phyloP scores from a whole-genome alignment of 2,888 invertebrate species.

The Elaeidobius kamerunicus region DNA sequence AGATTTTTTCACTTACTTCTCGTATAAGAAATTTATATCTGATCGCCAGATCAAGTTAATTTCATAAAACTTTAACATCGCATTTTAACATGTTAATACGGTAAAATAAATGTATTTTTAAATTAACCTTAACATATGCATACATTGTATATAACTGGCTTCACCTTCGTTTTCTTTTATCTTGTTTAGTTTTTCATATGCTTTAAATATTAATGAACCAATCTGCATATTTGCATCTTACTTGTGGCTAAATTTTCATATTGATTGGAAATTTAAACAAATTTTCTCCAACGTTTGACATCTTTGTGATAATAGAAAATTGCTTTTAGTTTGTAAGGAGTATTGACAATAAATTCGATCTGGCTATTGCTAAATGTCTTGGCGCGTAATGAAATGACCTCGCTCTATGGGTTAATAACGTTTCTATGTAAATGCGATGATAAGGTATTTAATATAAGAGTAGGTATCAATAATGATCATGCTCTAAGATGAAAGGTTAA shows the following conservation, averaged over 20 bases:
- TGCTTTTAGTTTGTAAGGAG: conserved; percentile 9
- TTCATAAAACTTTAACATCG: neutral
- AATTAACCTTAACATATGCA: neutral
- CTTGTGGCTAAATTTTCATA: conserved; percentile 23
- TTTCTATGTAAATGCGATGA: neutral
- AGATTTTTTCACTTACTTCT: too few species aligned
- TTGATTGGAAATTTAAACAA: conserved; percentile 28
- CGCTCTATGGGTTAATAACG: neutral
- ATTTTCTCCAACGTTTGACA: conserved; percentile 14
- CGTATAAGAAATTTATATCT: too few species aligned
- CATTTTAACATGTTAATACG: neutral
- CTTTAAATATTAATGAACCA: conserved; percentile 25
- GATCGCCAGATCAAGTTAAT: neutral
- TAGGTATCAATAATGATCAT: neutral
- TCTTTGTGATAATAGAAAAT: conserved; percentile 27
- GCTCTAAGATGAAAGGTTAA: too few species aligned
- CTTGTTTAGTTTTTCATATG: conserved; percentile 17
- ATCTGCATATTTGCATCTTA: conserved; percentile 25
- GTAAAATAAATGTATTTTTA: neutral
- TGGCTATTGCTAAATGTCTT: conserved; percentile 5
- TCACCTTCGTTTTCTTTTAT: conserved; percentile 14
- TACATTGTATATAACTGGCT: conserved; percentile 4
- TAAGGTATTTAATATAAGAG: neutral
- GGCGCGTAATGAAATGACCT: neutral
- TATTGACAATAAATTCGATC: conserved; percentile 14